Base-by-base conservation (phyloP, 2,797 vertebrate genomes). In the Pseudocheirus occidentalis region DNA sequence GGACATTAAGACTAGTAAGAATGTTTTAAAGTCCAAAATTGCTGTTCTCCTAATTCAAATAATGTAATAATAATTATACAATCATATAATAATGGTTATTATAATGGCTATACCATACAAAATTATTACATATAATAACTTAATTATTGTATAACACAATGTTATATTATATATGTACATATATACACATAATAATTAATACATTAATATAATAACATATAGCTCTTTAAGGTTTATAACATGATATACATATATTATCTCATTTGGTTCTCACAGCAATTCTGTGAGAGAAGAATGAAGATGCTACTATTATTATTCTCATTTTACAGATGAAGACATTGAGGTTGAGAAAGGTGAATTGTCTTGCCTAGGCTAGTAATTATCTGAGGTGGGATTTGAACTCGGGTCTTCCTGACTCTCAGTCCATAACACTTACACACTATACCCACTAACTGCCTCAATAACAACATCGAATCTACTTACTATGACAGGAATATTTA, bases 401-500 rank as follows among this genome's bases (percentile, higher is more conserved):
- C 73, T 87, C 40, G 12, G 40, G 40, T 87, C 9, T 50, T 87
- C 73, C 73, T 87, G 24, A 50, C 40, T 87, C 40, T 46, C 24
- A 27, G n/a, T 46, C n/a, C 2, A 46, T 50, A 27, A 87, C 21
- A 81, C 16, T 73, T 24, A 21, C 10, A 10, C 73, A 87, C 73
- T 50, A 12, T 87, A 50, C 40, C 9, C 27, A 3, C 31, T 24
- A 87, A 87, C 40, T 50, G 73, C 24, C 40, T 87, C 52, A 93
- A 31, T 92, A 92, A 92, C 13, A 6, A 93, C 40, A 94, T 27
- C 24, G 73, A 93, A 95, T 13, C 24, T 87, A 98, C 99, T 99
- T 98, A 99, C 99, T 99, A 99, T 73, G 6, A 98, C 99, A 95
- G 99, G 99, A 97, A 99, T 99, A 98, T 99, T 99, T 94, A 99